phyloP scores from a whole-genome alignment of 2,113 vertebrate species.

The Nothobranchius furzeri region DNA sequence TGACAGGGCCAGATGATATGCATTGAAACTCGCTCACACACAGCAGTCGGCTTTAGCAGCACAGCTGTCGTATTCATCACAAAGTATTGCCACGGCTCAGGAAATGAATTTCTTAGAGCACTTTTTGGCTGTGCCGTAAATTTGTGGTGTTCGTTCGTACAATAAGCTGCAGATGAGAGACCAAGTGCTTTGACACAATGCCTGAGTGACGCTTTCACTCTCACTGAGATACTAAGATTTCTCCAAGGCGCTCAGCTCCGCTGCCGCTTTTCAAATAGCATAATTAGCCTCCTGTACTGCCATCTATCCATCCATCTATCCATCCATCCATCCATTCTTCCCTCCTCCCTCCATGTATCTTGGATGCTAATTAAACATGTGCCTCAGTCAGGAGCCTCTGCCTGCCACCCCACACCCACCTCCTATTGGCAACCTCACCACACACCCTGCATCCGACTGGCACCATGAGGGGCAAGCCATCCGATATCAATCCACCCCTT shows the following conservation, averaged over 20 bases:
- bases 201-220: conserved; percentile 42
- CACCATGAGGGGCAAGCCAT: conserved; percentile 17
- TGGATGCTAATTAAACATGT: conserved; percentile 62
- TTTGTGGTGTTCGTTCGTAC: conserved; percentile 47
- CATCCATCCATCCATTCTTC: conserved; percentile 17
- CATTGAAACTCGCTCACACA: conserved; percentile 30
- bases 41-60: conserved; percentile 38
- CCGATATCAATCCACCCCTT: conserved; percentile 13
- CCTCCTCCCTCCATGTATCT: conserved; percentile 47
- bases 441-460: conserved; percentile 36
- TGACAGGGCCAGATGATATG: conserved; percentile 60
- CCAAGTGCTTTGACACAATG: conserved; percentile 62
- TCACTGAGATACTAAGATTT: conserved; percentile 50
- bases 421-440: conserved; percentile 47
- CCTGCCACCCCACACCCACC: conserved; percentile 42
- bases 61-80: conserved; percentile 73
- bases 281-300: conserved; percentile 61
- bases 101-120: conserved; percentile 67
- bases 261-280: conserved; percentile 52
- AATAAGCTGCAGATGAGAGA: conserved; percentile 57
- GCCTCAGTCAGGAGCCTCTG: conserved; percentile 46
- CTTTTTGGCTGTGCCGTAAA: conserved; percentile 49
- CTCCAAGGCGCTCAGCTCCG: conserved; percentile 33
- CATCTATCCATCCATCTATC: conserved; percentile 28
- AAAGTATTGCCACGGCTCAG: conserved; percentile 57